Evolutionary conservation across 2,888 invertebrate genomes (phyloP).

Genomic region (Apodemia mormo): DNA sequence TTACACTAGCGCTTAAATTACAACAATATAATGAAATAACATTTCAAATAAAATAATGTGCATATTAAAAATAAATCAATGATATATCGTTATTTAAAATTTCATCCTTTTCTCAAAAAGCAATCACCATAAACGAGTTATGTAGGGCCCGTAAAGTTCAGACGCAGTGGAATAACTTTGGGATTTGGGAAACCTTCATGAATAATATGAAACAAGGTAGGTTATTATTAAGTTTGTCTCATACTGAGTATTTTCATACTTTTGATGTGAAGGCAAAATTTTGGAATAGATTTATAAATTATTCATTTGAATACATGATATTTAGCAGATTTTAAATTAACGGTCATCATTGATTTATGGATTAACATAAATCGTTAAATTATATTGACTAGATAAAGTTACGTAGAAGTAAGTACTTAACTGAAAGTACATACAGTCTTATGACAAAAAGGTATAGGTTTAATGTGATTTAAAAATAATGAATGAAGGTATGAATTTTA

Average conservation of each 20-base stretch:
- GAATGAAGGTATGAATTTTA: background rate
- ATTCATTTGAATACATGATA: background rate
- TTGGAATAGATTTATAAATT: too few relatives aligned
- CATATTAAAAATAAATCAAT: background rate
- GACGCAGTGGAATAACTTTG: background rate
- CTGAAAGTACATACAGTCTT: constrained; percentile 37
- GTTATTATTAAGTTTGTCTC: background rate
- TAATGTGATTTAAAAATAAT: background rate
- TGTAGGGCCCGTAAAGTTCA: background rate
- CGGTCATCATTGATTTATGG: constrained; percentile 31
- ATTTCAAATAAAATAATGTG: background rate
- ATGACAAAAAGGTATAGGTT: constrained; percentile 43
- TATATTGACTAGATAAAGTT: constrained; percentile 60
- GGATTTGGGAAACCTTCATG: background rate
- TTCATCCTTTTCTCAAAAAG: background rate
- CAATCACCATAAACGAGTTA: constrained; percentile 1
- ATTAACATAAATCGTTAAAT: constrained; percentile 31
- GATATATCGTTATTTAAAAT: background rate
- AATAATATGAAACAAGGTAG: background rate
- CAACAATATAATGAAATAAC: constrained; percentile 11
- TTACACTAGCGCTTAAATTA: constrained; percentile 12
- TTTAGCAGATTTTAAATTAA: background rate
- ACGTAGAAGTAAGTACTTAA: constrained; percentile 35
- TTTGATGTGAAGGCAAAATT: background rate
- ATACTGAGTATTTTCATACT: background rate